A percentile compares a stretch with the other conserved stretches of the same genome.
Conservation (phyloP, 1,140 invertebrate genomes). For the Teleopsis dalmanni region DNA sequence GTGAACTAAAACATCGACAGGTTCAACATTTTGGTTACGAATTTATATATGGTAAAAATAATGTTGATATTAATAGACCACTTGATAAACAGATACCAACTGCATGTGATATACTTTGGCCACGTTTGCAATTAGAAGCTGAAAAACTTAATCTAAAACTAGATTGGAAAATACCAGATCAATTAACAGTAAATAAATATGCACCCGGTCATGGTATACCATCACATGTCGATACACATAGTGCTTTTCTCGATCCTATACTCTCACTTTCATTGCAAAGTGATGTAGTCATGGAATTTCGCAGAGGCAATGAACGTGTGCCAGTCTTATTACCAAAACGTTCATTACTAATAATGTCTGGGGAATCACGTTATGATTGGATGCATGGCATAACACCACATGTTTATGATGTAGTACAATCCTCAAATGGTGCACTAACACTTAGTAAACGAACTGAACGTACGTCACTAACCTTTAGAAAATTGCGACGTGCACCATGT, state of each 20-base stretch:
- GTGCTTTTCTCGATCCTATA: conserved; percentile 84
- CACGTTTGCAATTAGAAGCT: conserved; percentile 49
- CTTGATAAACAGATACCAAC: conserved; percentile 62
- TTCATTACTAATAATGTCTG: conserved; percentile 78
- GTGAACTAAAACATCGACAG: conserved; percentile 69
- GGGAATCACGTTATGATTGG: conserved; percentile 75
- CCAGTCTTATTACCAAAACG: conserved; percentile 63
- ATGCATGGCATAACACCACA: conserved; percentile 79
- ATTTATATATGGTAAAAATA: conserved; percentile 85
- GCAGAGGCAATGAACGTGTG: conserved; percentile 52
- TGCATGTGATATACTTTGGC: conserved; percentile 60
- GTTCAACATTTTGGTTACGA: conserved; percentile 93
- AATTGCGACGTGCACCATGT: conserved; percentile 48
- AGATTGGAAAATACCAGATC: conserved; percentile 61
- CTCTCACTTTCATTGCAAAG: conserved; percentile 81
- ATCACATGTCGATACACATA: conserved; percentile 90
- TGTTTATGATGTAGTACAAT: conserved; percentile 60
- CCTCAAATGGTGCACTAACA: conserved; percentile 42
- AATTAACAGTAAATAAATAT: conserved; percentile 90
- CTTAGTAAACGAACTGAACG: conserved; percentile 53
- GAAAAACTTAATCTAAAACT: conserved; percentile 40
- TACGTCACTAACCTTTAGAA: conserved; percentile 85
- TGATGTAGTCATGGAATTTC: conserved; percentile 84
- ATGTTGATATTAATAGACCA: conserved; percentile 67
- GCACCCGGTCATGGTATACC: conserved; percentile 90